phyloP scores from a whole-genome alignment of 2,113 vertebrate species.

The Neolamprologus modestus region DNA sequence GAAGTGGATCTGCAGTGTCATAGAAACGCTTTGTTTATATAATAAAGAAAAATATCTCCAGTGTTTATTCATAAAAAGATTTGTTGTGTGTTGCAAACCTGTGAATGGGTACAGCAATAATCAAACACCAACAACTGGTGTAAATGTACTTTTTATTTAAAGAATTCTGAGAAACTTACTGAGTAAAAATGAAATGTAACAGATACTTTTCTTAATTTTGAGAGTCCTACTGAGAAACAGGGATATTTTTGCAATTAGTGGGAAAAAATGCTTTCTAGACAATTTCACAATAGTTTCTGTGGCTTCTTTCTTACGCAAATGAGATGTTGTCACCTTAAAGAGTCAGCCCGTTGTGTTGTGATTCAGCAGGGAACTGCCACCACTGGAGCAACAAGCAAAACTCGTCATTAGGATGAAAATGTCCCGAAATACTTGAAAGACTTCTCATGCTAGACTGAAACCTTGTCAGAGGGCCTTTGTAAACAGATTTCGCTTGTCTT shows the following conservation, averaged over 20 bases:
- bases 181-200: background rate
- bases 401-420: background rate
- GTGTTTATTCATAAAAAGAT: background rate
- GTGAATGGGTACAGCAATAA: background rate
- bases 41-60: background rate
- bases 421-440: background rate
- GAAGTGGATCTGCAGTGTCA: background rate
- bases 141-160: background rate
- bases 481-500: background rate
- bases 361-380: background rate
- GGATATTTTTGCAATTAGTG: background rate
- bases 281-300: background rate
- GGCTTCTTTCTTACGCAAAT: background rate
- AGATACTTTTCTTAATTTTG: background rate
- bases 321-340: background rate
- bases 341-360: background rate
- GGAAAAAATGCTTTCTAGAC: background rate
- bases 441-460: background rate
- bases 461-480: background rate
- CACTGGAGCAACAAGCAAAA: background rate
- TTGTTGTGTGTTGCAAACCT: background rate
- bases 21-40: background rate
- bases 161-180: background rate
- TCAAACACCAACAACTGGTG: background rate
- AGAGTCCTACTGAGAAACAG: background rate